phyloP scores from a whole-genome alignment of 2,113 vertebrate genomes.

The Strix uralensis region DNA sequence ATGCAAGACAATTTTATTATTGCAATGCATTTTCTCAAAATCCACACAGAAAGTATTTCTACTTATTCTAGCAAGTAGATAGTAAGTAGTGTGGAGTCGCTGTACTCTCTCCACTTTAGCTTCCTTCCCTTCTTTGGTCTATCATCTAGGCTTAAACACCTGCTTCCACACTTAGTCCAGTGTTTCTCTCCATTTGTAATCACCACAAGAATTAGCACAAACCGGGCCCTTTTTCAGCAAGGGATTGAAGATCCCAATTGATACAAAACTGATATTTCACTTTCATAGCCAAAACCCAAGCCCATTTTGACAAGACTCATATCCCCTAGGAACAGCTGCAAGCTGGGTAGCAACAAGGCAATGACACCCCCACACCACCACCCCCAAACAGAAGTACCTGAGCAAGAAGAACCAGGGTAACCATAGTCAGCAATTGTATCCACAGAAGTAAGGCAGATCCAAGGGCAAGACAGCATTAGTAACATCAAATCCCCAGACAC shows the following conservation, averaged over 20 bases:
- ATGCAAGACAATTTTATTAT: not conserved
- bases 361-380: rapidly evolving
- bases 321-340: not conserved
- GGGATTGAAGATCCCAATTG: not conserved
- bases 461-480: rapidly evolving
- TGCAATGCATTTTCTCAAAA: not conserved
- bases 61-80: not conserved
- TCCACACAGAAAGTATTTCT: not conserved
- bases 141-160: not conserved
- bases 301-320: too few relatives aligned
- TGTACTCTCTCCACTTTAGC: not conserved
- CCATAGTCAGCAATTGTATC: rapidly evolving
- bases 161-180: not conserved
- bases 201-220: not conserved
- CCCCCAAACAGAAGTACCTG: not conserved
- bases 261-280: not conserved
- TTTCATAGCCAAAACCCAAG: not conserved
- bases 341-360: not conserved
- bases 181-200: not conserved
- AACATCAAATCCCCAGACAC: not conserved
- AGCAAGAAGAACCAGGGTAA: not conserved
- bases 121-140: not conserved
- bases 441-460: rapidly evolving
- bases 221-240: not conserved
- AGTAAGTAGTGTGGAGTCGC: not conserved